Base-by-base conservation (phyloP, 2,797 vertebrate genomes). In the Furcifer pardalis region DNA sequence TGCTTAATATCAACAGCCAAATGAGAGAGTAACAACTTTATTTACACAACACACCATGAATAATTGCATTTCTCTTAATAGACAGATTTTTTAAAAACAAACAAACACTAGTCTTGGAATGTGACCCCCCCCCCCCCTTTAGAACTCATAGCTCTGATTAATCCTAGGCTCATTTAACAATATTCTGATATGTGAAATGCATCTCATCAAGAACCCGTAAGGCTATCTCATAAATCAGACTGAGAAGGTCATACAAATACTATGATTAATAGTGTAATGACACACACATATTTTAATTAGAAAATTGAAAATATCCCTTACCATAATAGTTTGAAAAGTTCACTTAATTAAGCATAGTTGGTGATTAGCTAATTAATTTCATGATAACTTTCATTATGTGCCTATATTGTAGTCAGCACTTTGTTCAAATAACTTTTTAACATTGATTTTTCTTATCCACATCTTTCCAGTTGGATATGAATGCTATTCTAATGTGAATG, bases 261-360 rank as follows among this genome's bases (percentile, higher is more conserved):
- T 27, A 0, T 84, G 81, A 85, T 17, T 83, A 86, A 83, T 66
- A 86, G 44, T 82, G 10, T 5, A 49, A 40, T 72, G 7, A 68
- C 1, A 77, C 59, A 0, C 2, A 66, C 37, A 62, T 84, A 76
- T 89, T 93, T 91, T 87, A 84, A 90, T 77, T 37, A 80, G 19
- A 81, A 79, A 81, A 77, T 13, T 8, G 79, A 46, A 81, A 66
- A 79, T 19, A 79, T 0, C 66, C 1, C 40, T 90, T 92, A 88
- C 37, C 30, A 77, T 77, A 71, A 32, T 79, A 84, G 17, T 17
- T 32, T 81, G 6, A 81, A 49, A 88, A 86, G 65, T 88, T 88
- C 84, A 80, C 77, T 83, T 86, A 86, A 80, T 86, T 86, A 86
- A 85, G 77, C 80, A 79, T 80, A 88, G 84, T 72, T 80, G 72